phyloP scores from a whole-genome alignment of 2,888 invertebrate species.

The Melanotus villosus region DNA sequence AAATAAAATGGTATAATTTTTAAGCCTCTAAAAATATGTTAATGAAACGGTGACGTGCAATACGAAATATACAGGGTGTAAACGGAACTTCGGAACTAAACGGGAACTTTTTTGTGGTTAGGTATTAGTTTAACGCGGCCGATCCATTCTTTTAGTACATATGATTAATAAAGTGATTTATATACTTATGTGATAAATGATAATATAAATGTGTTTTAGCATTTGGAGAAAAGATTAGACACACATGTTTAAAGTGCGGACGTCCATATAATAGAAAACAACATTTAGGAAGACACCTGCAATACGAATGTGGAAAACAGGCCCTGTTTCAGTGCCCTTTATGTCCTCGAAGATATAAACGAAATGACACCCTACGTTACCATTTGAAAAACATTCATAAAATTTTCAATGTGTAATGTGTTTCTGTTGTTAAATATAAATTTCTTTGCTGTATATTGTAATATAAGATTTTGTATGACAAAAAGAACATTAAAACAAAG shows the following conservation, averaged over 20 bases:
- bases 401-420: background rate
- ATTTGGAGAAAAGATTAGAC: background rate
- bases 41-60: too few species aligned
- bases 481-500: too few species aligned
- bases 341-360: constrained; percentile 25
- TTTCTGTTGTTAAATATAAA: background rate
- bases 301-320: constrained; percentile 75
- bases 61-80: too few species aligned
- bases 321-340: constrained; percentile 61
- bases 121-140: too few species aligned
- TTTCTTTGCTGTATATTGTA: background rate
- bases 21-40: too few species aligned
- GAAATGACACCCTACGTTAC: constrained; percentile 33
- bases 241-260: constrained; percentile 77
- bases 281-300: constrained; percentile 83
- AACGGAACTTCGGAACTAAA: too few species aligned
- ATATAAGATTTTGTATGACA: too few species aligned
- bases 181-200: background rate
- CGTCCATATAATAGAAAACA: constrained; percentile 85
- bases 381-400: constrained; percentile 1
- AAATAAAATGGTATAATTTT: too few species aligned
- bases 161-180: too few species aligned
- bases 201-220: constrained; percentile 13
- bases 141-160: too few species aligned
- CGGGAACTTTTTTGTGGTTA: too few species aligned